Evolutionary conservation across 2,797 vertebrate genomes (phyloP).

Genomic region (Tympanoctomys barrerae): DNA sequence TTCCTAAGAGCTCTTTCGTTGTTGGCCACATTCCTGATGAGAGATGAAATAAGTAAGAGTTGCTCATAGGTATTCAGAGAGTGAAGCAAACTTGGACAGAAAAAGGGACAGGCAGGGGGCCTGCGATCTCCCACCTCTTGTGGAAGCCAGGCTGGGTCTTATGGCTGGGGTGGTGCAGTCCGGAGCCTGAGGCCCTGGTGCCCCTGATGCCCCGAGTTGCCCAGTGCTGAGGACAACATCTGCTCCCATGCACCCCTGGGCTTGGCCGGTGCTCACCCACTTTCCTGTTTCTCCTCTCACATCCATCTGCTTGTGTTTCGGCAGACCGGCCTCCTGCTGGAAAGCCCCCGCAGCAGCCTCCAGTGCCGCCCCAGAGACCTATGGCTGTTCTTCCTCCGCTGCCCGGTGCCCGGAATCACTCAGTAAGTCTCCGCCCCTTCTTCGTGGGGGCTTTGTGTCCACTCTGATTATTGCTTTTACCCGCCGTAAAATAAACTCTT

Average conservation of each 20-base stretch:
- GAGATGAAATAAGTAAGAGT: neutral
- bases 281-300: neutral
- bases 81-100: neutral
- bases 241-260: neutral
- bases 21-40: neutral
- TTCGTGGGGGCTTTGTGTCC: neutral
- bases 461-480: neutral
- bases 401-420: slow-evolving; percentile 73
- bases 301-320: neutral
- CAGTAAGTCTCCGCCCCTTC: slow-evolving; percentile 81
- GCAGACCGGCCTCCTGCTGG: slow-evolving; percentile 85
- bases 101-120: neutral
- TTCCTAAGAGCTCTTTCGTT: neutral
- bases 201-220: fast-evolving
- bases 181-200: neutral
- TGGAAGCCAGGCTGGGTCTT: neutral
- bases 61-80: no score
- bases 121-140: neutral
- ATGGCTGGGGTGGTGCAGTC: fast-evolving
- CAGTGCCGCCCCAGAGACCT: slow-evolving; percentile 90
- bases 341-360: slow-evolving; percentile 87
- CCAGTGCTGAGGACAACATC: fast-evolving
- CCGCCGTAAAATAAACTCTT: neutral
- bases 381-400: slow-evolving; percentile 67
- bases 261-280: neutral